phyloP scores from a whole-genome alignment of 2,113 vertebrate genomes.

The Indri indri region DNA sequence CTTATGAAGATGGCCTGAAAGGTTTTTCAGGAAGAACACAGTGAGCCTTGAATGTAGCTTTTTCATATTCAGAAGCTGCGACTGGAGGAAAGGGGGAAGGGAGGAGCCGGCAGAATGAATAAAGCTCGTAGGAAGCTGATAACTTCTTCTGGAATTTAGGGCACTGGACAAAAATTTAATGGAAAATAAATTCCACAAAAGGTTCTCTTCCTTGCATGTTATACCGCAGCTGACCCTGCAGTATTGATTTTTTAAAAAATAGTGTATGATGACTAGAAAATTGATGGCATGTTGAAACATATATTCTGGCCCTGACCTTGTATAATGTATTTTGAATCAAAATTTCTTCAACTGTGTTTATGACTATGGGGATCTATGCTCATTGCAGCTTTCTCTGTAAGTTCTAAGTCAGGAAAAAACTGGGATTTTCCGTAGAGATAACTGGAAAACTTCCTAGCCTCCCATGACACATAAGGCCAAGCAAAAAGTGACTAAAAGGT shows the following conservation, averaged over 20 bases:
- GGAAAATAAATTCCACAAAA: constrained; percentile 71
- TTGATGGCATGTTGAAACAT: constrained; percentile 57
- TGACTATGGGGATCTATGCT: neutral
- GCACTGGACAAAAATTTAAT: constrained; percentile 55
- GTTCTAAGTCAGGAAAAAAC: constrained; percentile 31
- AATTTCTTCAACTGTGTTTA: constrained; percentile 52
- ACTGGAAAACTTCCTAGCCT: neutral
- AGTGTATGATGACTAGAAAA: constrained; percentile 67
- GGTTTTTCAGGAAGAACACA: constrained; percentile 71
- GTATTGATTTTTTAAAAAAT: constrained; percentile 65
- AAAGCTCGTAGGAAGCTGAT: constrained; percentile 29
- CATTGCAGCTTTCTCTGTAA: neutral
- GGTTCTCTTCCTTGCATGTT: constrained; percentile 47
- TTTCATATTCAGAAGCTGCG: constrained; percentile 72
- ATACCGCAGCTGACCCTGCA: constrained; percentile 10
- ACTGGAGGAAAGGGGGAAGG: neutral
- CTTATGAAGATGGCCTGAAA: constrained; percentile 77
- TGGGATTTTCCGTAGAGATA: neutral
- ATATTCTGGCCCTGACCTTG: constrained; percentile 50
- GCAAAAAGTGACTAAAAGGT: neutral
- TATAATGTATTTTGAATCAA: constrained; percentile 69
- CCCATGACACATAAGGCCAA: neutral
- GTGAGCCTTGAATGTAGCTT: constrained; percentile 64
- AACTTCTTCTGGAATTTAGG: constrained; percentile 52
- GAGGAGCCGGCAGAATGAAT: neutral